Evolutionary conservation across 2,797 vertebrate species (phyloP).

Genomic region (Dermochelys coriacea): DNA sequence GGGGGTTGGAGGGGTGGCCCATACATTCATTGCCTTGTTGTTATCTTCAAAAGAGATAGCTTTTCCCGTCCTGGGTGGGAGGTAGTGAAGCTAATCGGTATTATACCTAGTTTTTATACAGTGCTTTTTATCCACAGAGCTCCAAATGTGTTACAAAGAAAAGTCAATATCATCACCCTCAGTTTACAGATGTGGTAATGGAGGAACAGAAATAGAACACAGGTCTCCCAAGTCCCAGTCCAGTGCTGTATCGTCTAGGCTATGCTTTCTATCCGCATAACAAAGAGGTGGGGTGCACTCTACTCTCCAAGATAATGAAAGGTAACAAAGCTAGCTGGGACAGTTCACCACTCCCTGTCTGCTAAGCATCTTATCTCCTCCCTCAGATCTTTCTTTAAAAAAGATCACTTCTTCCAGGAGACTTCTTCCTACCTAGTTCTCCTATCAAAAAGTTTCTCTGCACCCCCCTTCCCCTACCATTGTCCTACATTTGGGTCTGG

Average conservation of each 20-base stretch:
- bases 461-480: neutral
- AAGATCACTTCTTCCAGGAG: conserved; percentile 37
- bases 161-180: neutral
- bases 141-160: neutral
- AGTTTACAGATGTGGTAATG: neutral
- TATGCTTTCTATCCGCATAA: neutral
- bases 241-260: rapidly evolving
- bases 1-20: neutral
- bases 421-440: conserved; percentile 27
- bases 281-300: neutral
- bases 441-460: neutral
- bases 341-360: neutral
- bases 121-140: neutral
- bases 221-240: neutral
- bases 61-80: neutral
- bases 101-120: neutral
- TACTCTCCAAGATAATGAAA: neutral
- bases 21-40: rapidly evolving
- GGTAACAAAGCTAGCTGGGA: conserved; percentile 4
- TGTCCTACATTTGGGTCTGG: neutral
- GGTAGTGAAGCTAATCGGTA: neutral
- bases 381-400: neutral
- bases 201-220: neutral
- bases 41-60: neutral
- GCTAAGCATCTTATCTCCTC: neutral